Conservation (phyloP, 1,140 invertebrate species). For the Copidosoma floridanum region DNA sequence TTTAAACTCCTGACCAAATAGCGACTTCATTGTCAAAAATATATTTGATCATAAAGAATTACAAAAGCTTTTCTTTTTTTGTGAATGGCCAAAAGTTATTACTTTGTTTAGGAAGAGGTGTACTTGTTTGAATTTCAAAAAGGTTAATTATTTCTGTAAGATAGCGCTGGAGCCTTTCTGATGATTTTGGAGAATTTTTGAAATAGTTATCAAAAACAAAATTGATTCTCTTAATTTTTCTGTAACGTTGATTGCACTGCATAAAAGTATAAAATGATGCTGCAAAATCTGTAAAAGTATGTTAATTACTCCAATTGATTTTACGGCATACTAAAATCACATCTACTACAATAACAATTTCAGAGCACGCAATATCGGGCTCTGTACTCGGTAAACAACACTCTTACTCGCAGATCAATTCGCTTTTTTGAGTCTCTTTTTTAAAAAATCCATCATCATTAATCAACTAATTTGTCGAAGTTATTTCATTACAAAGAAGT, state of each 20-base stretch:
- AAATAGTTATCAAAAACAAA: slow-evolving; percentile 9
- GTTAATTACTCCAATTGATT: neutral
- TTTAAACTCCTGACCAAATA: neutral
- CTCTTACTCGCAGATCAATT: neutral
- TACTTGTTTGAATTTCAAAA: too few relatives aligned
- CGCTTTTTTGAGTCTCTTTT: too few relatives aligned
- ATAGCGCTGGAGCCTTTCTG: neutral
- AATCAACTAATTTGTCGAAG: too few relatives aligned
- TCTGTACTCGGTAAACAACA: too few relatives aligned
- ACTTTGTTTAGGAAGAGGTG: too few relatives aligned
- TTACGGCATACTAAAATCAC: neutral
- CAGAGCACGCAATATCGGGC: neutral
- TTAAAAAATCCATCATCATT: too few relatives aligned
- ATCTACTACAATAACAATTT: neutral
- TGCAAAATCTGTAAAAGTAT: neutral
- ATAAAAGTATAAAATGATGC: neutral
- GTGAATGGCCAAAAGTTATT: neutral
- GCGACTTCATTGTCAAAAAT: too few relatives aligned
- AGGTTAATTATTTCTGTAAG: too few relatives aligned
- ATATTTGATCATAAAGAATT: neutral
- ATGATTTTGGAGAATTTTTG: neutral
- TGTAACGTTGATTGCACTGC: neutral
- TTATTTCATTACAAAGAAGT: too few relatives aligned
- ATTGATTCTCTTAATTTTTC: neutral
- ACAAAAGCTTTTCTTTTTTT: too few relatives aligned